Base-by-base conservation (phyloP, 2,888 invertebrate species). In the Troides aeacus region DNA sequence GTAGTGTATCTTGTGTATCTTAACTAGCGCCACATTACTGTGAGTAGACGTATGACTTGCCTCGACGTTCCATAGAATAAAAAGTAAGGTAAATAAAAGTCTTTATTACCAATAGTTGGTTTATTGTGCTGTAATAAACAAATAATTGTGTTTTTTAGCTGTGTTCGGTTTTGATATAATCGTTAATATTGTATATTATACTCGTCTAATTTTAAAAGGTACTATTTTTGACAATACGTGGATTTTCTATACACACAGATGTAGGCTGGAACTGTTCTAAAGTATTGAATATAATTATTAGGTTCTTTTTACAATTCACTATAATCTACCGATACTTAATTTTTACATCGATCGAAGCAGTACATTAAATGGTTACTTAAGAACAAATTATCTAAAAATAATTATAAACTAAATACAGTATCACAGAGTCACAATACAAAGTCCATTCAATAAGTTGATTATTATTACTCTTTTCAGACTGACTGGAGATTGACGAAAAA, bases 81-180 rank as follows among this genome's bases (percentile, higher is more conserved):
- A 53, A 18, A 21, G 5, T 6, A 21, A 76, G 78, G 46, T 59
- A 71, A 68, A 71, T 69, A 72, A 72, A 72, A 67, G 64, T 56
- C 46, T 69, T 60, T 62, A 73, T 64, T 74, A 78, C 78, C 75
- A 78, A 75, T 83, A 87, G 89, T 89, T 89, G 89, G 88, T 89
- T 89, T 88, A 88, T 85, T 89, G 88, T 88, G 87, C 86, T 83
- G 82, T 81, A 82, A 82, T 83, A 83, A 84, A 84, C 83, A 83
- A 84, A 82, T 83, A 84, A 74, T 70, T 75, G 77, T 78, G 75
- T 76, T 77, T 74, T 72, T 74, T 68, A 65, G 68, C 72, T 63
- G 72, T 60, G 12, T 57, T 57, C 21, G 15, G 15, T 46, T 46
- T 18, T 21, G 12, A 57, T 21, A 18, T 15, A 15, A 57, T 21